Conservation (phyloP, 2,797 vertebrate genomes). For the Urophycis tenuis region DNA sequence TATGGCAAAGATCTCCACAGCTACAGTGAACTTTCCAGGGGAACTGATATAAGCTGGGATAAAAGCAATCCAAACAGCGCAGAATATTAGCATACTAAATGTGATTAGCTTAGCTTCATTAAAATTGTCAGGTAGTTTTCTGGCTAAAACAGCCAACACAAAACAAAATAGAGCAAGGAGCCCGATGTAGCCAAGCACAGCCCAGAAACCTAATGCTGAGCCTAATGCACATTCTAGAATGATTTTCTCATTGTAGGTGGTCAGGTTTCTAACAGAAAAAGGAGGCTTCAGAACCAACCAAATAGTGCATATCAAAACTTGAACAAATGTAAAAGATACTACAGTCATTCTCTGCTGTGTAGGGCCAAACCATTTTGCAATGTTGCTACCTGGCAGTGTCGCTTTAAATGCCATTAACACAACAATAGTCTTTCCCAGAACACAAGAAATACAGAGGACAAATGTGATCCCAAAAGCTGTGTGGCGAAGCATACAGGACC, state of each 20-base stretch:
- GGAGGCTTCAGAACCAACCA: slow-evolving; percentile 56
- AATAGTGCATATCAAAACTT: slow-evolving; percentile 57
- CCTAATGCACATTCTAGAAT: slow-evolving; percentile 63
- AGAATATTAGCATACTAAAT: slow-evolving; percentile 68
- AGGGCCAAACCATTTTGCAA: slow-evolving; percentile 66
- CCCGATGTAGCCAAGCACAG: slow-evolving; percentile 60
- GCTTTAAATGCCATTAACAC: slow-evolving; percentile 63
- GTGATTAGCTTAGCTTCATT: slow-evolving; percentile 65
- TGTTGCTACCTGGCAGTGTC: slow-evolving; percentile 57
- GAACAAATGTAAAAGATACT: slow-evolving; percentile 53
- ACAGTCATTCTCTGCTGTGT: slow-evolving; percentile 61
- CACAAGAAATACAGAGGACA: slow-evolving; percentile 57
- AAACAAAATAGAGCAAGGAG: slow-evolving; percentile 53
- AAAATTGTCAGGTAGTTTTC: slow-evolving; percentile 62
- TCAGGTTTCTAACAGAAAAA: slow-evolving; percentile 44
- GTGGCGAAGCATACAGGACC: slow-evolving; percentile 64
- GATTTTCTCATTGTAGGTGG: slow-evolving; percentile 49
- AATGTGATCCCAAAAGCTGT: slow-evolving; percentile 60
- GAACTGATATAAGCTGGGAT: slow-evolving; percentile 68
- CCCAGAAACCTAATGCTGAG: slow-evolving; percentile 56
- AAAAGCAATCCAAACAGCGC: slow-evolving; percentile 65
- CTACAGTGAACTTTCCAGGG: slow-evolving; percentile 63
- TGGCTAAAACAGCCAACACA: slow-evolving; percentile 53
- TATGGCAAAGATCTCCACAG: slow-evolving; percentile 67
- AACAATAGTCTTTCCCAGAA: slow-evolving; percentile 62